A percentile compares a stretch with the other conserved stretches of the same genome.
phyloP scores from a whole-genome alignment of 1,140 invertebrate genomes.

The Tetramorium simillimum region DNA sequence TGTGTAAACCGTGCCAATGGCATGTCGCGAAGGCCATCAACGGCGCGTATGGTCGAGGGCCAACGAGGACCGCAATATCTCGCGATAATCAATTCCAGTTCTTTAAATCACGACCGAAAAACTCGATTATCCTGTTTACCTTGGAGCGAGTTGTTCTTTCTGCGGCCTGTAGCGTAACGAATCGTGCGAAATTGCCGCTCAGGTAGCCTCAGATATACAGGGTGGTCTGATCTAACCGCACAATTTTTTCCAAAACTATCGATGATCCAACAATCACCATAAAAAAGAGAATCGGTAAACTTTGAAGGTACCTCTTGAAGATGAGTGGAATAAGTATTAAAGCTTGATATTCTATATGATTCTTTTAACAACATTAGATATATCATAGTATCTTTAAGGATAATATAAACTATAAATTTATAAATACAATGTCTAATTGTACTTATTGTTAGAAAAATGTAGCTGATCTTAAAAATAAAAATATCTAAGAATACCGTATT shows the following conservation, averaged over 20 bases:
- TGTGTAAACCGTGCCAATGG: constrained; percentile 31
- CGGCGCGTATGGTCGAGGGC: constrained; percentile 41
- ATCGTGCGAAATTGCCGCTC: constrained; percentile 62
- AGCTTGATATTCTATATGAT: neutral
- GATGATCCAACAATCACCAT: neutral
- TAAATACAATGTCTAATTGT: neutral
- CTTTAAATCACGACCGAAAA: constrained; percentile 64
- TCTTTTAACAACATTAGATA: neutral
- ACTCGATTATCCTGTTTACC: constrained; percentile 65
- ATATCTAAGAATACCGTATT: neutral
- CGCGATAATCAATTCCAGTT: constrained; percentile 62
- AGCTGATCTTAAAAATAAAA: neutral
- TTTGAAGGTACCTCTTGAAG: neutral
- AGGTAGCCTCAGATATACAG: constrained; percentile 50
- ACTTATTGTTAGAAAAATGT: neutral
- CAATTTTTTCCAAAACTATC: constrained; percentile 33
- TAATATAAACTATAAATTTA: neutral
- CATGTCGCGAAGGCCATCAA: constrained; percentile 53
- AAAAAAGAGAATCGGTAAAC: neutral
- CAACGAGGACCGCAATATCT: constrained; percentile 59
- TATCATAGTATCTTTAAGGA: too few species aligned
- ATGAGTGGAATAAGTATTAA: neutral
- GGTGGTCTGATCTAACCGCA: constrained; percentile 45
- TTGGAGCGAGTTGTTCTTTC: constrained; percentile 58
- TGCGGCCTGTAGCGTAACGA: constrained; percentile 60